These are phyloP conservation scores for Isaurus tuberculatus DNA, from an alignment of 92 coral and sea anemone species.

Conservation along the genomic window DNA sequence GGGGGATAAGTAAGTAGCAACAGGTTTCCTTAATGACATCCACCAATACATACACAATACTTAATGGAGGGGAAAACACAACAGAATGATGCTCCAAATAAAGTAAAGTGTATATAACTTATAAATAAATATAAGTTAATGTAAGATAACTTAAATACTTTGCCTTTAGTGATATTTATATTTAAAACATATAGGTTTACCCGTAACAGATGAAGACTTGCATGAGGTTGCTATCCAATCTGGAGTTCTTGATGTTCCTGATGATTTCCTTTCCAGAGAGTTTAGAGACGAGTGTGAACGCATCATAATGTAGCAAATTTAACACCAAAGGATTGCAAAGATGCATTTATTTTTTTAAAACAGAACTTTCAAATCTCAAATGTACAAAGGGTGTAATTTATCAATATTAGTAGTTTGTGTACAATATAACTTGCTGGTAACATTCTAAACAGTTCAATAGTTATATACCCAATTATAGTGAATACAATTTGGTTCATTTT, in stretches of 20 bases:
- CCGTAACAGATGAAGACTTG: slow-evolving; percentile 21
- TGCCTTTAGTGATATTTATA: slow-evolving; percentile 29
- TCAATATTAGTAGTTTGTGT: slow-evolving; percentile 19
- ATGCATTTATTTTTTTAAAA: slow-evolving; percentile 22
- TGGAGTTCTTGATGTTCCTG: slow-evolving; percentile 51
- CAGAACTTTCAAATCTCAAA: slow-evolving; percentile 4
- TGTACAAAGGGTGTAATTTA: slow-evolving; percentile 19
- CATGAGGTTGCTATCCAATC: slow-evolving; percentile 36
- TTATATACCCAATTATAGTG: slow-evolving; percentile 26
- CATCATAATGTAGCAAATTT: slow-evolving; percentile 18
- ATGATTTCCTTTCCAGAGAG: slow-evolving; percentile 45
- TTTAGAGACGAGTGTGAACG: slow-evolving; percentile 40
- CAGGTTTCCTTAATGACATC: slow-evolving; percentile 26
- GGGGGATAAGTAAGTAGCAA: slow-evolving; percentile 27
- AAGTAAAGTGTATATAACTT: slow-evolving; percentile 22
- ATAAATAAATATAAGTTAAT: slow-evolving; percentile 10
- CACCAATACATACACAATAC: slow-evolving; percentile 18
- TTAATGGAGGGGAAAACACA: slow-evolving; percentile 21
- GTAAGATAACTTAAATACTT: slow-evolving; percentile 13
- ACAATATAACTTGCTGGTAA: slow-evolving; percentile 19
- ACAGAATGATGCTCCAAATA: slow-evolving; percentile 34
- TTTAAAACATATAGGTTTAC: slow-evolving; percentile 26
- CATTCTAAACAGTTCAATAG: slow-evolving; percentile 33
- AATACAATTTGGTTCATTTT: slow-evolving; percentile 26
- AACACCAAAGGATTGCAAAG: slow-evolving; percentile 41